A percentile compares a stretch with the other conserved stretches of the same genome.
phyloP scores from a whole-genome alignment of 1,140 invertebrate genomes.

The Microplitis mediator region DNA sequence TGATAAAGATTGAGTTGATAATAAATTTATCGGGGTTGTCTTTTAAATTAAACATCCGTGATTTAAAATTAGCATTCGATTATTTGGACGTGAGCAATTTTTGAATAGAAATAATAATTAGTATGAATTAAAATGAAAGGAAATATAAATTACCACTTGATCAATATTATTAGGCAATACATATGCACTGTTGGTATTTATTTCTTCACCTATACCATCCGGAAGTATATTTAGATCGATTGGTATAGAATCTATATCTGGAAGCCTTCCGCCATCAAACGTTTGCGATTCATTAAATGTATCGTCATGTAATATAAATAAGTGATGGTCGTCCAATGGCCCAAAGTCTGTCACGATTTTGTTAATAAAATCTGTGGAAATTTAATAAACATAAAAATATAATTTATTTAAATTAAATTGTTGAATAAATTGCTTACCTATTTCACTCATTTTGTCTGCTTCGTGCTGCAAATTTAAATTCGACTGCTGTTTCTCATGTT shows the following conservation, averaged over 20 bases:
- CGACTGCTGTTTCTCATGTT: slow-evolving; percentile 14
- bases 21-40: too few species aligned
- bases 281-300: slow-evolving; percentile 47
- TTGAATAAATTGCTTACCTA: not conserved
- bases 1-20: too few species aligned
- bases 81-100: too few species aligned
- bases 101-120: too few species aligned
- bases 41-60: too few species aligned
- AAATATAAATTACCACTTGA: slow-evolving; percentile 37
- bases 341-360: slow-evolving; percentile 47
- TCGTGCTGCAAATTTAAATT: too few species aligned
- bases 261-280: slow-evolving; percentile 38
- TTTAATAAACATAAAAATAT: too few species aligned
- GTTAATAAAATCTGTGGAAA: slow-evolving; percentile 7
- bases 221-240: slow-evolving; percentile 50
- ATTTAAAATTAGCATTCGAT: too few species aligned
- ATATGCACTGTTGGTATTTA: slow-evolving; percentile 45
- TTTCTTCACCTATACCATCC: slow-evolving; percentile 46
- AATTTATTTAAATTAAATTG: too few species aligned
- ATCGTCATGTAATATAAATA: slow-evolving; percentile 56
- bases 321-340: slow-evolving; percentile 47
- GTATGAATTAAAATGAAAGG: not conserved
- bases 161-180: slow-evolving; percentile 49
- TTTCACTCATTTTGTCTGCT: too few species aligned
- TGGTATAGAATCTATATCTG: slow-evolving; percentile 53